Evolutionary conservation across 2,888 invertebrate species (phyloP), one percentile per base, ranked within the genome.

Genomic region (Halocaridina rubra): DNA sequence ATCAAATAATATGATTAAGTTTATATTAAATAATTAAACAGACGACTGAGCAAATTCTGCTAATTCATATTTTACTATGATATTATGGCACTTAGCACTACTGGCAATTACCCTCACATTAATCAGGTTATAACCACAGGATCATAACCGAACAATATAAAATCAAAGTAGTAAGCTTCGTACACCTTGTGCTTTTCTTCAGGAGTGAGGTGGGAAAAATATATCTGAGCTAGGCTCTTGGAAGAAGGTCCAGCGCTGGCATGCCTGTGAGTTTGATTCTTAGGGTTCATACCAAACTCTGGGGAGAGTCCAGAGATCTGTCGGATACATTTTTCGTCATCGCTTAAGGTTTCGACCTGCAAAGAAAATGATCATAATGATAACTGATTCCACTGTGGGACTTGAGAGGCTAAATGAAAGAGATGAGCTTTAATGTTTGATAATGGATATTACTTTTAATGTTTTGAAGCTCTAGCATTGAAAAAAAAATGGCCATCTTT

Each of bases 131-230:
- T 64, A 7, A 71, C 72, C 59, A 74, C n/a, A 1, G 76, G 69
- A 19, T 75, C 46, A 39, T 84, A 84, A 8, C 53, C 64, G 78
- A 84, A 84, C 10, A 84, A 39, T 3, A 71, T 61, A 59, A 78
- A 84, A 29, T 84, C 82, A 46, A 59, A 84, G 29, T 71, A 30
- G 39, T 72, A 84, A 24, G 82, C 82, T 27, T 61, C 39, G 39
- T 39, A 72, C n/a, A 84, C 33, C 29, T 30, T 24, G 0, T 64
- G n/a, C 24, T 59, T 77, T 39, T 77, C 82, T 24, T 33, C 32
- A 16, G 24, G 19, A 29, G 13, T 78, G 3, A 84, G 59, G 3
- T 30, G 29, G 8, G 82, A 71, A 22, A 84, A 78, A 19, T 78
- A 84, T 5, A 27, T 7, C n/a, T 53, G 57, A 16, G 77, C 46